Percentiles rank a stretch among this genome's conserved stretches.
Evolutionary conservation across 2,797 vertebrate species (phyloP).

Genomic region (Tenualosa ilisha): DNA sequence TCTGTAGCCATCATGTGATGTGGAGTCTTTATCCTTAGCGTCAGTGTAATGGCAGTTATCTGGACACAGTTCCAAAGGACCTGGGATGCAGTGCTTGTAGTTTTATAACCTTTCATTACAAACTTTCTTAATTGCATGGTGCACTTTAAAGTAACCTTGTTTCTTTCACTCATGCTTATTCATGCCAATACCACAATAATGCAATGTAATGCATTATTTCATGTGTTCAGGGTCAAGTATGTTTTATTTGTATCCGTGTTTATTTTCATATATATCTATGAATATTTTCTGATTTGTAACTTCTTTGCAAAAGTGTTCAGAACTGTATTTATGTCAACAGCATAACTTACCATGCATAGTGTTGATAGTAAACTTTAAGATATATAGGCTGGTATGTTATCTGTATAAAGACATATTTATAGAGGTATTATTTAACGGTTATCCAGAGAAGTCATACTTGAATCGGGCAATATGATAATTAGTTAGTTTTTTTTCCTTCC

Average conservation of each 20-base stretch:
- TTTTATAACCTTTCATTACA: constrained; percentile 31
- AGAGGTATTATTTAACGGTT: constrained; percentile 62
- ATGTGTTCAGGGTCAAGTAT: constrained; percentile 20
- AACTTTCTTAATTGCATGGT: constrained; percentile 39
- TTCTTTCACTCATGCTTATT: constrained; percentile 29
- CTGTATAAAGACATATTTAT: constrained; percentile 55
- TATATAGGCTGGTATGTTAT: constrained; percentile 59
- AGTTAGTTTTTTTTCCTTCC: background rate
- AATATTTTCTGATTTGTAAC: background rate
- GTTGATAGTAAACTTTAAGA: constrained; percentile 42
- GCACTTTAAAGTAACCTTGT: constrained; percentile 35
- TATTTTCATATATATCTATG: constrained; percentile 20
- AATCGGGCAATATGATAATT: constrained; percentile 44
- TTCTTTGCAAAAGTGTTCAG: background rate
- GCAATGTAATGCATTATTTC: constrained; percentile 25
- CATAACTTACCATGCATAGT: constrained; percentile 29
- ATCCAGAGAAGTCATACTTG: constrained; percentile 65
- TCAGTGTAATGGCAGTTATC: background rate
- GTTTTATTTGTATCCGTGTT: constrained; percentile 35
- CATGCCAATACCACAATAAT: constrained; percentile 32
- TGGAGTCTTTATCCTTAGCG: constrained; percentile 17
- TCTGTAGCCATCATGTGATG: background rate
- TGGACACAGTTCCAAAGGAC: background rate
- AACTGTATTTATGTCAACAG: constrained; percentile 24
- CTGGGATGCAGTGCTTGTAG: background rate